Evolutionary conservation across 2,113 vertebrate genomes (phyloP), one percentile per base, ranked within the genome.

Genomic region (Candoia aspera): DNA sequence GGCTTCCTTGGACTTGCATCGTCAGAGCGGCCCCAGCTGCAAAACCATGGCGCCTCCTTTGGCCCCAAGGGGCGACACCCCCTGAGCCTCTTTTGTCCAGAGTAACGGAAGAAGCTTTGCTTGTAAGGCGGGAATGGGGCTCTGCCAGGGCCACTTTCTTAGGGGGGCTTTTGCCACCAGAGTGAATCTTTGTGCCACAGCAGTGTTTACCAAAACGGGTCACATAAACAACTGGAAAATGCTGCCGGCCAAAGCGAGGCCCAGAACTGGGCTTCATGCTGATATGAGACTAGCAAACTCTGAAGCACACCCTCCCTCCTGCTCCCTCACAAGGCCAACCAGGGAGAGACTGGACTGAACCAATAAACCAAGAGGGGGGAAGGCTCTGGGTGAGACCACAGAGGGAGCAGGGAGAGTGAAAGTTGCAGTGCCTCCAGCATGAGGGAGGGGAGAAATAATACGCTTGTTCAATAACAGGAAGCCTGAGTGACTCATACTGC

Each of bases 201-300:
- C 42, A 94, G 92, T 97, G 97, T 8, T 95, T 94, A 62, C 97
- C 97, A 1, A 97, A 97, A 90, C 91, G 92, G 62, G 49, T 92
- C 88, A 97, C 86, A 4, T 97, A 97, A 68, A 97, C 79, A 0
- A 94, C 58, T 19, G 23, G 95, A 62, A 57, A 0, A 0, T 0
- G 53, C 0, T 26, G 84, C 37, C 1, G 24, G 49, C 11, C 90
- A 33, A 84, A 60, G n/a, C 6, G 58, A 19, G 59, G 37, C 33
- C 84, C 37, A 23, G 33, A 2, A 79, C 15, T 13, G 0, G 62
- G 23, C 49, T 89, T 93, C 95, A n/a, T 93, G 5, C 21, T n/a
- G 0, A 6, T 0, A 19, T 29, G n/a, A 29, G 59, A 89, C 24
- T 0, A 1, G 21, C 29, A 10, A 58, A 8, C 24, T 53, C 59